Evolutionary conservation across 1,140 invertebrate species (phyloP).

Genomic region (Latrodectus geometricus): DNA sequence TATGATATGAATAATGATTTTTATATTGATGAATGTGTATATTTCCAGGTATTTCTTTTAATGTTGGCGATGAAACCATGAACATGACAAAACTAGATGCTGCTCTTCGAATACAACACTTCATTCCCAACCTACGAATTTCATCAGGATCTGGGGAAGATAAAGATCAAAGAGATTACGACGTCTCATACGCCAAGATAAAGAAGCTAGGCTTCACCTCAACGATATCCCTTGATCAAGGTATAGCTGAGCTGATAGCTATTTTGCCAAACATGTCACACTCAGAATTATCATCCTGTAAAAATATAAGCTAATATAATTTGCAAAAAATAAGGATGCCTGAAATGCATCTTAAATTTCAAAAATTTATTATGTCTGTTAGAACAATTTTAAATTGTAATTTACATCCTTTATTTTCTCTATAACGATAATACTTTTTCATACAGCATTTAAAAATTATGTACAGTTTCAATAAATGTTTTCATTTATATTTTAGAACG

Average conservation of each 20-base stretch:
- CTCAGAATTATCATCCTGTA: constrained; percentile 61
- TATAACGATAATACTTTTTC: no score
- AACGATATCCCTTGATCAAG: constrained; percentile 63
- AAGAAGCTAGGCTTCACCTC: constrained; percentile 64
- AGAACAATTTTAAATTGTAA: no score
- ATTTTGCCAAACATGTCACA: constrained; percentile 64
- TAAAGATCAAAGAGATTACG: constrained; percentile 65
- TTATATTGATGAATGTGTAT: no score
- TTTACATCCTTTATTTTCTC: no score
- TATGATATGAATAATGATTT: no score
- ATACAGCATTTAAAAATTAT: no score
- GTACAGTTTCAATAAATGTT: no score
- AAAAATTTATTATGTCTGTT: no score
- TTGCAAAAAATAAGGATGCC: no score
- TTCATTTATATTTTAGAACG: no score
- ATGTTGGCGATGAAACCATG: constrained; percentile 65
- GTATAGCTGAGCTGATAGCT: constrained; percentile 64
- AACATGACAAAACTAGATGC: constrained; percentile 65
- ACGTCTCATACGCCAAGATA: constrained; percentile 65
- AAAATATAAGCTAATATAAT: constrained; percentile 53
- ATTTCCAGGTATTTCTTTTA: constrained; percentile 60
- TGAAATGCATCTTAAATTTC: no score
- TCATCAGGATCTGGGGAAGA: constrained; percentile 63
- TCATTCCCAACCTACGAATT: constrained; percentile 55
- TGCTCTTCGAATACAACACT: constrained; percentile 60